Percentiles rank a stretch among this genome's conserved stretches.
Evolutionary conservation across 2,888 invertebrate species (phyloP).

Genomic region (Lasioglossum vierecki): DNA sequence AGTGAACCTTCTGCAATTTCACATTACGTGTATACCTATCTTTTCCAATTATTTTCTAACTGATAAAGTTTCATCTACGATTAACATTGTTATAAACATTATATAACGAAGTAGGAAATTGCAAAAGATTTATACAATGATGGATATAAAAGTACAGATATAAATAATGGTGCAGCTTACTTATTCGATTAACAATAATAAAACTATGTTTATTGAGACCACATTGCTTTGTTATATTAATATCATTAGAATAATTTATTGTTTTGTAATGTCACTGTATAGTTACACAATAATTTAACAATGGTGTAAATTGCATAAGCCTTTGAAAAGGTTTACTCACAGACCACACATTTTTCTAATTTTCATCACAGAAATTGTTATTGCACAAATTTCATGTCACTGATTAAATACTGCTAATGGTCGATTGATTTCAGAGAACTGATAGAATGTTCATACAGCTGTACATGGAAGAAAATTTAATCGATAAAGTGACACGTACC

Average conservation of each 20-base stretch:
- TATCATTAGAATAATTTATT: conserved; percentile 17
- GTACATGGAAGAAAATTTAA: conserved; percentile 29
- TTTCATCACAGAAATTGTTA: conserved; percentile 11
- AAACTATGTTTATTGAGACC: conserved; percentile 47
- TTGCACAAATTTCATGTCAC: conserved; percentile 16
- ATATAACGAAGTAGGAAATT: conserved; percentile 1
- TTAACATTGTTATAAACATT: not conserved
- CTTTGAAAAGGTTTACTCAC: conserved; percentile 19
- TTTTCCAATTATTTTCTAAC: not conserved
- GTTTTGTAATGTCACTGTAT: not conserved
- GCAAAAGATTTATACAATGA: conserved; percentile 1
- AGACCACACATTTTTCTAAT: conserved; percentile 9
- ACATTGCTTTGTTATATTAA: conserved; percentile 24
- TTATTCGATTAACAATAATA: conserved; percentile 27
- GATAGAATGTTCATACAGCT: conserved; percentile 12
- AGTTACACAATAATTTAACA: conserved; percentile 18
- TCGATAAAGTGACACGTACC: conserved; percentile 56
- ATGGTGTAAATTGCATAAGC: conserved; percentile 11
- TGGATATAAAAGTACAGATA: conserved; percentile 16
- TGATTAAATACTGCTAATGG: not conserved
- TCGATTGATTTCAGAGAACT: not conserved
- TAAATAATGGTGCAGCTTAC: conserved; percentile 23
- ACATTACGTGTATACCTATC: not conserved
- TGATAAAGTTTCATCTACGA: no score
- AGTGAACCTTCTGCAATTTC: conserved; percentile 21